phyloP scores from a whole-genome alignment of 2,797 vertebrate species.

The Hypotaenidia philippensis region DNA sequence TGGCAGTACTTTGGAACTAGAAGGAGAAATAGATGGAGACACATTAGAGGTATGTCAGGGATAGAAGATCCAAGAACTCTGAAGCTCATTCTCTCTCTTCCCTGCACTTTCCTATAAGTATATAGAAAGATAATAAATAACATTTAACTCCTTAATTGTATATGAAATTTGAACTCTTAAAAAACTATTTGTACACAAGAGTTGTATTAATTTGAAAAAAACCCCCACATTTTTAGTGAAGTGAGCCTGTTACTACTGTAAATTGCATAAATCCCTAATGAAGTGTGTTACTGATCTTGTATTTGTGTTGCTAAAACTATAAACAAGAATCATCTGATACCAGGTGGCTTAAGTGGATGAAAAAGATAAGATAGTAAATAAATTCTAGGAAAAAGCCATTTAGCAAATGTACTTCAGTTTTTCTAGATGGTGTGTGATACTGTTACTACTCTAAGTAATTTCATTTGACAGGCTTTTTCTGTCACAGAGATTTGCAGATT shows the following conservation, averaged over 20 bases:
- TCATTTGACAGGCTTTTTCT: not conserved
- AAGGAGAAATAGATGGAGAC: slow-evolving; percentile 90
- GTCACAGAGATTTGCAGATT: not conserved
- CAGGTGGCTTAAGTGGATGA: not conserved
- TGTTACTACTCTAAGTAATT: not conserved
- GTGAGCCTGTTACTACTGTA: not conserved
- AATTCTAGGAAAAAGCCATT: not conserved
- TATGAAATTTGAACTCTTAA: not conserved
- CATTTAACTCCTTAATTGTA: not conserved
- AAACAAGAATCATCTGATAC: not conserved
- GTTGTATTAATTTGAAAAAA: not conserved
- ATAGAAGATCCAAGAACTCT: not conserved
- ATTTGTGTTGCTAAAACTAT: not conserved
- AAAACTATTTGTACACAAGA: not conserved
- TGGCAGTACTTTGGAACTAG: slow-evolving; percentile 88
- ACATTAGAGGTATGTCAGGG: slow-evolving; percentile 88
- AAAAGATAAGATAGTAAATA: not conserved
- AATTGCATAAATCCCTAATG: not conserved
- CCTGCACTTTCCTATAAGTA: not conserved
- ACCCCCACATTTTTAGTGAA: not conserved
- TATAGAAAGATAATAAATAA: not conserved
- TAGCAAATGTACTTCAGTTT: not conserved
- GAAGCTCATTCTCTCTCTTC: not conserved
- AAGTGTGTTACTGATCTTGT: not conserved
- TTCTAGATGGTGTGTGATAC: not conserved